These are phyloP conservation scores for Eulemur macaco DNA, from an alignment of 2,113 vertebrate species.

Conservation along the genomic window DNA sequence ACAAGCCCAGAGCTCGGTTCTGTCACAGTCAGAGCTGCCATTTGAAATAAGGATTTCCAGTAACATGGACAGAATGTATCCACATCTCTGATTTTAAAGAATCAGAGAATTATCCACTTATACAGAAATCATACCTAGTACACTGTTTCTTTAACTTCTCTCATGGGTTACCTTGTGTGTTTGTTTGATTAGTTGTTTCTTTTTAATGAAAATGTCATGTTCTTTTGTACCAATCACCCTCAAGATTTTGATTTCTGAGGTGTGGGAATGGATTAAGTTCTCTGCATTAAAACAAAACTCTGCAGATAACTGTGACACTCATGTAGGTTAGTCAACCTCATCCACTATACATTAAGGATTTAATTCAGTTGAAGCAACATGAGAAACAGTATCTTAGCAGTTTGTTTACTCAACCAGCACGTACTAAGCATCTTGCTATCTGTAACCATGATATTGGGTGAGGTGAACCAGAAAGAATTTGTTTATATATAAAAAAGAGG, in stretches of 20 bases:
- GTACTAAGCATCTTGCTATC: slow-evolving; percentile 31
- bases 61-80: background rate
- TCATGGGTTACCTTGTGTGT: background rate
- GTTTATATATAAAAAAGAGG: background rate
- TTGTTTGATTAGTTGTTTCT: background rate
- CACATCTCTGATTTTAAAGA: background rate
- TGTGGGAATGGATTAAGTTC: background rate
- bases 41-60: background rate
- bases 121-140: background rate
- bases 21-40: background rate
- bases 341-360: background rate
- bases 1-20: background rate
- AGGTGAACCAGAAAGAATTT: slow-evolving; percentile 8
- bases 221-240: background rate
- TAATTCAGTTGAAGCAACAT: slow-evolving; percentile 41
- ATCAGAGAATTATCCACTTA: background rate
- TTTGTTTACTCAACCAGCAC: slow-evolving; percentile 7
- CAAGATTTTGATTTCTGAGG: background rate
- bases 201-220: background rate
- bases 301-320: background rate
- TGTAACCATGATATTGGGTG: background rate
- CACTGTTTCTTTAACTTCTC: background rate
- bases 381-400: background rate
- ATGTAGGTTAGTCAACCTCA: background rate
- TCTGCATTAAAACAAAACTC: background rate